These are phyloP conservation scores for Meiosimyza decipiens DNA, from an alignment of 2,888 invertebrate species.

Conservation along the genomic window DNA sequence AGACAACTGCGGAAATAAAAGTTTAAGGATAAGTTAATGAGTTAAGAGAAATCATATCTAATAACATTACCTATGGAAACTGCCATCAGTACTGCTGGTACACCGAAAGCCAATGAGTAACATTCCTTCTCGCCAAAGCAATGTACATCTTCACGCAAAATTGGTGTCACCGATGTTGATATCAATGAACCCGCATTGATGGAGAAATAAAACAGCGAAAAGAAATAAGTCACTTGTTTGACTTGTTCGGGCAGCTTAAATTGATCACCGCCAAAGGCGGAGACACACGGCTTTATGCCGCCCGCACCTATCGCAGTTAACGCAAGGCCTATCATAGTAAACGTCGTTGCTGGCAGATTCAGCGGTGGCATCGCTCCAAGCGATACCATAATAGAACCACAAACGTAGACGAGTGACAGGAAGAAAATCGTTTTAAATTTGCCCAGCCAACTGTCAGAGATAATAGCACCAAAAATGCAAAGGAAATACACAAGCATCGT, in stretches of 20 bases:
- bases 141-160: conserved; percentile 75
- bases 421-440: conserved; percentile 82
- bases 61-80: conserved; percentile 73
- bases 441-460: conserved; percentile 84
- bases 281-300: conserved; percentile 85
- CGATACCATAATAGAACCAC: conserved; percentile 76
- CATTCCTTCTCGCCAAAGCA: conserved; percentile 77
- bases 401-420: conserved; percentile 78
- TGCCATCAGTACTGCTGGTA: conserved; percentile 79
- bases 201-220: conserved; percentile 81
- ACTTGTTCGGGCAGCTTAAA: conserved; percentile 75
- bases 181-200: conserved; percentile 76
- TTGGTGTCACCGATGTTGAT: conserved; percentile 80
- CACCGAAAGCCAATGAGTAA: conserved; percentile 80
- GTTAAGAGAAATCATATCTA: not conserved
- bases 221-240: conserved; percentile 75
- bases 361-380: conserved; percentile 70
- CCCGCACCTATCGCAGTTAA: conserved; percentile 82
- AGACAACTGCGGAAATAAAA: conserved; percentile 71
- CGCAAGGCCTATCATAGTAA: conserved; percentile 75
- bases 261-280: conserved; percentile 86
- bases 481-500: conserved; percentile 80
- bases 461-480: conserved; percentile 80
- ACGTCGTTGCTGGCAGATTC: conserved; percentile 67
- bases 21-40: not conserved